phyloP scores from a whole-genome alignment of 2,797 vertebrate species.

The Myiothlypis coronata region DNA sequence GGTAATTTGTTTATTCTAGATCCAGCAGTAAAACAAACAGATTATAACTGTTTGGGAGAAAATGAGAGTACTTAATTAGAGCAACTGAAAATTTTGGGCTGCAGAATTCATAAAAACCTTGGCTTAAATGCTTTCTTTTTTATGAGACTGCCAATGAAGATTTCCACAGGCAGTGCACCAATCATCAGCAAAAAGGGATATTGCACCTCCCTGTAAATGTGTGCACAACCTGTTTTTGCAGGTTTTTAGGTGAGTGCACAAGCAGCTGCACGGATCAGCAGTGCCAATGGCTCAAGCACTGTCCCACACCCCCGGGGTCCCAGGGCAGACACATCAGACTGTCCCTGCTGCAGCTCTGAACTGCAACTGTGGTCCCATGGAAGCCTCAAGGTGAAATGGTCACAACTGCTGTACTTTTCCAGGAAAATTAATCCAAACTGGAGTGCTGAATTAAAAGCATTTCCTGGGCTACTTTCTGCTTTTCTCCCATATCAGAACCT shows the following conservation, averaged over 20 bases:
- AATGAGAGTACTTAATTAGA: constrained; percentile 27
- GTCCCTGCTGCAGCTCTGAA: not conserved
- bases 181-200: not conserved
- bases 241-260: not conserved
- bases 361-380: accelerated
- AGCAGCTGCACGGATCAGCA: not conserved
- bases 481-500: not conserved
- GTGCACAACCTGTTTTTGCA: not conserved
- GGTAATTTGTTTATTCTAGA: constrained; percentile 62
- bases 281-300: not conserved
- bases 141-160: not conserved
- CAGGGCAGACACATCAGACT: not conserved
- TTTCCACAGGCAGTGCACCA: not conserved
- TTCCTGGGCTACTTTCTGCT: not conserved
- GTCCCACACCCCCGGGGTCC: not conserved
- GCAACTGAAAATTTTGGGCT: not conserved
- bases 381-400: not conserved
- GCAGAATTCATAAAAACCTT: not conserved
- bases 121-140: not conserved
- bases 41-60: constrained; percentile 31
- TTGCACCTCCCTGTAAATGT: not conserved
- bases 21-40: constrained; percentile 59
- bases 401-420: not conserved
- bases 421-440: not conserved
- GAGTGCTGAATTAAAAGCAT: not conserved